Evolutionary conservation across 2,797 vertebrate genomes (phyloP), one percentile per base, ranked within the genome.

Genomic region (Neostethus bicornis): DNA sequence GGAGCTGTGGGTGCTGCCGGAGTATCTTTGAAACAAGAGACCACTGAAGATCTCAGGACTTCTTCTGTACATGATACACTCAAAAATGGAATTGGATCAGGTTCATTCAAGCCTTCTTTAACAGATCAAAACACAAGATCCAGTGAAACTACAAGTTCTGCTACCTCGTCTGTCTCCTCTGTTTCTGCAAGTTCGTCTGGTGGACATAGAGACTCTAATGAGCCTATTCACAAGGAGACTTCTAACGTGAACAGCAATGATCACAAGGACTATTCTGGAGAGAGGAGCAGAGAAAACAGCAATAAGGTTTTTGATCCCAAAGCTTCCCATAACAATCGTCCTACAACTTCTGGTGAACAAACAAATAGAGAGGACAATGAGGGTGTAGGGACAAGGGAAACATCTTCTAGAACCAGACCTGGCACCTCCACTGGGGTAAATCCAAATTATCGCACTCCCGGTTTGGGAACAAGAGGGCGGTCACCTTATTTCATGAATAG

Each of bases 11-110:
- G 89, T 61, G 83, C 67, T 55, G 73, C 79, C 26, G 77, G 71
- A 49, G 73, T 77, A 10, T 76, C 83, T 1, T 69, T 35, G 9
- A 65, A 86, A 46, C 90, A 89, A 69, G 90, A 91, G 43, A 84
- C 74, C 25, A 86, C 75, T 47, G 84, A 87, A 13, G 77, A 73
- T 69, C 58, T 72, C 51, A 89, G 51, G 59, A 85, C 74, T 11
- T 32, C 74, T 12, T 85, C 73, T 6, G 77, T 80, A 7, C 79
- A 53, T 20, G 79, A 86, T 37, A 85, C 76, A 11, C 54, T 85
- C 47, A 73, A 91, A 51, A 80, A 90, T 82, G 75, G 56, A 32
- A 17, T 55, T 53, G 38, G 75, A 19, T 5, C 35, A 19, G 29
- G 23, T 69, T 53, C 70, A 59, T 48, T 65, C 39, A 64, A 90